Conservation (phyloP, 2,113 vertebrate genomes). For the Ctenomys sociabilis region DNA sequence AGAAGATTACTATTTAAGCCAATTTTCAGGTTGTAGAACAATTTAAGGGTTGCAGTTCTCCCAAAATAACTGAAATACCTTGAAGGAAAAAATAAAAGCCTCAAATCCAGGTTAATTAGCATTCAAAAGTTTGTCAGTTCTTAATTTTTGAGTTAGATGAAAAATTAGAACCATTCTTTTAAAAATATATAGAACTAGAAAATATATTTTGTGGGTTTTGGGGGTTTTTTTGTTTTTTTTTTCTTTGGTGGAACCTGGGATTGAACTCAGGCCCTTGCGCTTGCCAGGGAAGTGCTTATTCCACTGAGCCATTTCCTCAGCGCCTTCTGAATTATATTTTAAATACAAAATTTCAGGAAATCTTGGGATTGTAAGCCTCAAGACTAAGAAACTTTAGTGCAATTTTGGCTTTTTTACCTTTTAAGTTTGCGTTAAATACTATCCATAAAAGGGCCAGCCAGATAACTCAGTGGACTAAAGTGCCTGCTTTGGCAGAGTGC, state of each 20-base stretch:
- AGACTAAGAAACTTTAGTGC: neutral
- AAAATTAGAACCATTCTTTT: neutral
- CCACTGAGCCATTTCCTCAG: no score
- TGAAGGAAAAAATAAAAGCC: neutral
- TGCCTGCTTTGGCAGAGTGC: no score
- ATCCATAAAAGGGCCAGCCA: neutral
- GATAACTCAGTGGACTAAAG: no score
- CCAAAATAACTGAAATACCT: slow-evolving; percentile 32
- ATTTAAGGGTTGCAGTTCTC: neutral
- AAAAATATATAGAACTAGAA: slow-evolving; percentile 45
- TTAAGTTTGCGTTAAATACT: neutral
- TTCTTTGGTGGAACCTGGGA: no score
- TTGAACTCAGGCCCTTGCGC: no score
- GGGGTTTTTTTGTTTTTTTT: no score
- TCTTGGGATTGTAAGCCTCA: neutral
- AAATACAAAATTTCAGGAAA: slow-evolving; percentile 27
- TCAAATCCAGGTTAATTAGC: slow-evolving; percentile 21
- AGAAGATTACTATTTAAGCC: slow-evolving; percentile 1
- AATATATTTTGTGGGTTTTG: slow-evolving; percentile 51
- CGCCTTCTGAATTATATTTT: slow-evolving; percentile 18
- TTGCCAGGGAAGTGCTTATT: no score
- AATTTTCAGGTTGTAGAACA: neutral
- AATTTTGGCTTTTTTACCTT: neutral
- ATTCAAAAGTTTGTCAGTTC: slow-evolving; percentile 39
- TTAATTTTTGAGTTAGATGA: slow-evolving; percentile 61